phyloP scores from a whole-genome alignment of 2,113 vertebrate species.

The Tenrec ecaudatus region DNA sequence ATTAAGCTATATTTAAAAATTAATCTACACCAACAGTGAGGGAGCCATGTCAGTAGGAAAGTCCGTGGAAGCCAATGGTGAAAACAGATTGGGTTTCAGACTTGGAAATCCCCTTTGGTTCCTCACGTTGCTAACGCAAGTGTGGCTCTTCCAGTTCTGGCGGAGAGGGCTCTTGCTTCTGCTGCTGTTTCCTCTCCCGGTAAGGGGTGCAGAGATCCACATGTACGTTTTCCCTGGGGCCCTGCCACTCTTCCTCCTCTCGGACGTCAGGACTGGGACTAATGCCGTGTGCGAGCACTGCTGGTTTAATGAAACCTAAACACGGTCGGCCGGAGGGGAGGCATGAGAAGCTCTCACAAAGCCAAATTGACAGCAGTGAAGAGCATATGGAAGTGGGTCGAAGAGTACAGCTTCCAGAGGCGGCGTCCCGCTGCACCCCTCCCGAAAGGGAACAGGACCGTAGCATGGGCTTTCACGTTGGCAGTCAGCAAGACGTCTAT shows the following conservation, averaged over 20 bases:
- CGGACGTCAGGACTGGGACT: neutral
- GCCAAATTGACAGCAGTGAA: neutral
- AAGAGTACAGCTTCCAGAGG: neutral
- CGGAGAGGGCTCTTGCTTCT: neutral
- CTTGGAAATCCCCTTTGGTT: neutral
- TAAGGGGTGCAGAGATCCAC: neutral
- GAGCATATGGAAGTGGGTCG: neutral
- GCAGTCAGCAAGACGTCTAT: neutral
- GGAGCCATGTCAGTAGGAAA: too few relatives aligned
- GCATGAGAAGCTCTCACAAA: neutral
- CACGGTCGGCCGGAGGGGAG: neutral
- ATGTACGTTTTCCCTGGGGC: too few relatives aligned
- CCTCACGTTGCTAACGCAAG: too few relatives aligned
- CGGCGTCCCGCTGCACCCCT: neutral
- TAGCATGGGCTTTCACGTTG: neutral
- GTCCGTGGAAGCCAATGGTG: neutral
- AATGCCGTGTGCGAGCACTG: neutral
- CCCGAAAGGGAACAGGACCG: neutral
- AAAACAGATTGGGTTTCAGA: neutral
- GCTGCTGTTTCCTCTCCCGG: slow-evolving; percentile 8
- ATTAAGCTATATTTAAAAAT: neutral
- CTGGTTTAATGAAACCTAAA: neutral
- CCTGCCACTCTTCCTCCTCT: neutral
- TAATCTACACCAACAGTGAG: neutral
- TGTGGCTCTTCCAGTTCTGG: neutral